A percentile compares a stretch with the other conserved stretches of the same genome.
Evolutionary conservation across 2,113 vertebrate species (phyloP).

Genomic region (Piprites chloris): DNA sequence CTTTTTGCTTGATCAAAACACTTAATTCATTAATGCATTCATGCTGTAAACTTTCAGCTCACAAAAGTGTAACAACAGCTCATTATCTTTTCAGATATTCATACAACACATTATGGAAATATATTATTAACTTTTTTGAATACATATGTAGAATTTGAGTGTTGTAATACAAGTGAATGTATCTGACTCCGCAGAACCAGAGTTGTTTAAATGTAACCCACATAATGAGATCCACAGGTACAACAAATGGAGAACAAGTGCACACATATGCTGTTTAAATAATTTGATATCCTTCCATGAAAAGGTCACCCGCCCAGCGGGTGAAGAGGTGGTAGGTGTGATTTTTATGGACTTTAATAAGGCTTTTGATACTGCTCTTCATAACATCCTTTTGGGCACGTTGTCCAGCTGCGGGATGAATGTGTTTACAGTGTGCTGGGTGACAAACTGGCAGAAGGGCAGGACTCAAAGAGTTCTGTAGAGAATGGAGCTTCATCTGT

Average conservation of each 20-base stretch:
- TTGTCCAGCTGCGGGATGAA: background rate
- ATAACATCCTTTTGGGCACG: background rate
- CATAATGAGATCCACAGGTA: background rate
- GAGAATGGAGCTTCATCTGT: background rate
- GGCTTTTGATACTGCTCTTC: background rate
- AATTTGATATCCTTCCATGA: background rate
- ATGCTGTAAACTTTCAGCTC: background rate
- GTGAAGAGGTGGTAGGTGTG: background rate
- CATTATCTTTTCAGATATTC: background rate
- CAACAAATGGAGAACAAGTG: background rate
- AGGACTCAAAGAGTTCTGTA: background rate
- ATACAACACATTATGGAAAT: background rate
- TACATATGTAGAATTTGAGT: background rate
- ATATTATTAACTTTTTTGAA: background rate
- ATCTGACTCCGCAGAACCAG: background rate
- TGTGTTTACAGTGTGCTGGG: background rate
- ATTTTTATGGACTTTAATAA: background rate
- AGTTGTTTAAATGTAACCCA: background rate
- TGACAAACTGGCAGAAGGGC: background rate
- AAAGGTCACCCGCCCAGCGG: background rate
- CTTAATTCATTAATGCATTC: background rate
- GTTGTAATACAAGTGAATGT: background rate
- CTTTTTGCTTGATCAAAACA: background rate
- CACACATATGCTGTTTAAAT: background rate
- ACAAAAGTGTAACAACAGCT: background rate